These are phyloP conservation scores for Epirrhoe tristata DNA, from an alignment of 2,888 invertebrate genomes.

Conservation along the genomic window DNA sequence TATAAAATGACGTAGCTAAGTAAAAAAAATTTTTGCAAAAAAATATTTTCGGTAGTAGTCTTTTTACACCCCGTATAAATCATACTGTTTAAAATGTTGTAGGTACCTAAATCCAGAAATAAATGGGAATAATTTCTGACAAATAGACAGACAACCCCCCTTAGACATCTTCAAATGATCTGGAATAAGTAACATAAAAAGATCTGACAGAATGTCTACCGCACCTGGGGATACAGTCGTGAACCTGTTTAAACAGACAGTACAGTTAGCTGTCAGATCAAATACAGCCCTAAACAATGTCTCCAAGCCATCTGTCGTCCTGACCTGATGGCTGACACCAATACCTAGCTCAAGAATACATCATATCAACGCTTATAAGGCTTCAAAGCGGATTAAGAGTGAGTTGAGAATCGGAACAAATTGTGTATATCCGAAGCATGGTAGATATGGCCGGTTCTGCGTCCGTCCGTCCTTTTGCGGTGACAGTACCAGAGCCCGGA, in stretches of 20 bases:
- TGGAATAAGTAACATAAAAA: no score
- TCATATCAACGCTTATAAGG: constrained; percentile 35
- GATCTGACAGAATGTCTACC: no score
- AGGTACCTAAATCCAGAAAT: background rate
- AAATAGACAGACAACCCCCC: background rate
- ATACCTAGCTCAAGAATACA: constrained; percentile 35
- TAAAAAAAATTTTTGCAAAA: no score
- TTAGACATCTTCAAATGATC: no score
- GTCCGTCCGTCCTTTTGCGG: constrained; percentile 70
- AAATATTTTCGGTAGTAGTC: no score
- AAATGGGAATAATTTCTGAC: background rate
- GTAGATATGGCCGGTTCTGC: constrained; percentile 51
- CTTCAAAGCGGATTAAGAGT: constrained; percentile 59
- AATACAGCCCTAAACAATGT: constrained; percentile 30
- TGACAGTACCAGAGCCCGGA: constrained; percentile 38
- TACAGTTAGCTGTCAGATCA: constrained; percentile 16
- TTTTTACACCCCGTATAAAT: no score
- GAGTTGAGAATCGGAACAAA: constrained; percentile 63
- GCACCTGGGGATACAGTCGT: no score
- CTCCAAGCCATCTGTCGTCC: constrained; percentile 38
- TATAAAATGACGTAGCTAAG: no score
- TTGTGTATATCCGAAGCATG: constrained; percentile 48
- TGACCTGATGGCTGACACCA: constrained; percentile 35
- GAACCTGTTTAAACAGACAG: no score
- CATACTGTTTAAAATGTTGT: no score